Percentiles rank a stretch among this genome's conserved stretches.
These are phyloP conservation scores for Martes martes DNA, from an alignment of 2,113 vertebrate species.

Conservation along the genomic window DNA sequence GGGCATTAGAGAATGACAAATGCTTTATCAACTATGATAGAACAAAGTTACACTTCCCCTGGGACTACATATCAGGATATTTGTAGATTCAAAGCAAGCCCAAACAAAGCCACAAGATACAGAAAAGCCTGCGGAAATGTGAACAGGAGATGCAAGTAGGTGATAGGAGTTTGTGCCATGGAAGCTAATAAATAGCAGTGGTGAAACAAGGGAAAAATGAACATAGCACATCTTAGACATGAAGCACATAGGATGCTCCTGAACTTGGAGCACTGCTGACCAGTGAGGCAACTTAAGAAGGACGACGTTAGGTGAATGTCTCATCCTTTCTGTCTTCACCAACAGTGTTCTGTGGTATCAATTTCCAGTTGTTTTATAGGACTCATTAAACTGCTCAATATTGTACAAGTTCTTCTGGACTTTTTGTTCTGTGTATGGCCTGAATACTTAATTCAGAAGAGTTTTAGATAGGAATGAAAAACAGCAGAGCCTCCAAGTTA, in stretches of 20 bases:
- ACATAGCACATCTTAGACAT: neutral
- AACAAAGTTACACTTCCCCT: neutral
- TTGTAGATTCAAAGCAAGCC: neutral
- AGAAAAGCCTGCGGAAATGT: neutral
- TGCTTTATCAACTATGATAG: neutral
- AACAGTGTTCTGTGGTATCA: neutral
- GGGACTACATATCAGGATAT: too few relatives aligned
- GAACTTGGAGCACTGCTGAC: neutral
- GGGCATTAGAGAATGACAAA: neutral
- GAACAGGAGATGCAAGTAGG: neutral
- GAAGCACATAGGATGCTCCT: neutral
- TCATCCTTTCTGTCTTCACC: neutral
- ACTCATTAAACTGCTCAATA: neutral
- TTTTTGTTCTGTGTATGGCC: neutral
- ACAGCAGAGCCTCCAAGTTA: too few relatives aligned
- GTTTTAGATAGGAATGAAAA: neutral
- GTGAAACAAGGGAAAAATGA: neutral
- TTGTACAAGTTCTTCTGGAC: neutral
- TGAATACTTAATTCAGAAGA: neutral
- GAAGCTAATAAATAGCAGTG: neutral
- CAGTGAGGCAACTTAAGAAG: neutral
- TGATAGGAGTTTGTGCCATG: neutral
- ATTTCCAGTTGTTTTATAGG: neutral
- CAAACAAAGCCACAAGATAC: neutral
- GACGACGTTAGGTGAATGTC: neutral